Base-by-base conservation (phyloP, 1,140 invertebrate species). In the Andrena cerasifolii region DNA sequence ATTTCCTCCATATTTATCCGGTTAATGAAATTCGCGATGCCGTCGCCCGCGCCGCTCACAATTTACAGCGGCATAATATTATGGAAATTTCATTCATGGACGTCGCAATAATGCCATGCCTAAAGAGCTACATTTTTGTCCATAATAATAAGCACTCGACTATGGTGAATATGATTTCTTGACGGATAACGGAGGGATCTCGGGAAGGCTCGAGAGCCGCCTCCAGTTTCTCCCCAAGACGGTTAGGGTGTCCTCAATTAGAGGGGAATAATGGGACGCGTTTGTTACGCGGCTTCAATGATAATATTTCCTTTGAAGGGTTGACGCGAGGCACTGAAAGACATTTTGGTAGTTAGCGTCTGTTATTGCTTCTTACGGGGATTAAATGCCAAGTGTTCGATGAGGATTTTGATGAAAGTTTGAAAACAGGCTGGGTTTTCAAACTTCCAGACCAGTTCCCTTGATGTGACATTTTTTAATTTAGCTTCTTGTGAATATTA, bases 31-130 rank as follows among this genome's bases (percentile, higher is more conserved):
- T 84, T 84, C 83, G 67, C 63, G 33, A 58, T 61, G 56, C 33
- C 72, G 49, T 18, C 53, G 53, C 18, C 54, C 18, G n/a, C 31
- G 21, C 49, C 10, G 31, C 18, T 26, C 51, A 40, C 45, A 83
- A 86, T 83, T 82, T 82, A 81, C 62, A 65, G 54, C 47, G 61
- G 47, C 56, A 54, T 79, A 76, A 83, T 86, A 62, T 70, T 79
- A 86, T 86, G 84, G 79, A 86, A 86, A 86, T 86, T 86, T 85
- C 63, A 73, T 83, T 86, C 73, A 76, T 79, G 54, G 43, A 24
- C 58, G 54, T 77, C 54, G 67, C 53, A 72, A 71, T 68, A 78
- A 71, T 36, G 65, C 21, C 67, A 8, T 26, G 31, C 4, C 40
- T 77, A 77, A 77, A 61, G 40, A 70, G 74, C 31, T 61, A 24